Percentiles rank a stretch among this genome's conserved stretches.
These are phyloP conservation scores for Epirrhoe alternata DNA, from an alignment of 2,888 invertebrate species.

Conservation along the genomic window DNA sequence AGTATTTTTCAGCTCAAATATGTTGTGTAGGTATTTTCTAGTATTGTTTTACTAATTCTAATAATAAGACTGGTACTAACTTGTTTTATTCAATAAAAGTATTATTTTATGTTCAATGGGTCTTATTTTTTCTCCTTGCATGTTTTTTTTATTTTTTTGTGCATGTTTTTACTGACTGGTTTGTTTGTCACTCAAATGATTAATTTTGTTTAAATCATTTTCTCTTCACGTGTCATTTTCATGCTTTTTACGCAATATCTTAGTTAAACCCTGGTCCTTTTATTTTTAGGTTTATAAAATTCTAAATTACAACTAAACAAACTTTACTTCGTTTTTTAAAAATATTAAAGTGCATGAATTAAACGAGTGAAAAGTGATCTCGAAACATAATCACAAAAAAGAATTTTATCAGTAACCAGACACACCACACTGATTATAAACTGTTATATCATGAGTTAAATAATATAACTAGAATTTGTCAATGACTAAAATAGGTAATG, in stretches of 20 bases:
- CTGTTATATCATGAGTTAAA: too few relatives aligned
- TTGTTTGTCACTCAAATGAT: background rate
- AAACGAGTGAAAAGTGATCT: background rate
- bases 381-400: background rate
- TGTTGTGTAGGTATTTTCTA: conserved; percentile 35
- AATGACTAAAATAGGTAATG: background rate
- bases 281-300: background rate
- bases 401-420: background rate
- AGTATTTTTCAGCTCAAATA: conserved; percentile 31
- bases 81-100: conserved; percentile 72
- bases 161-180: conserved; percentile 26
- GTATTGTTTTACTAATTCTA: conserved; percentile 60
- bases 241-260: conserved; percentile 2
- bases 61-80: conserved; percentile 65
- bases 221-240: conserved; percentile 6
- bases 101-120: conserved; percentile 66
- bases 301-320: background rate
- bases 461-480: background rate
- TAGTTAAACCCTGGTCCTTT: background rate
- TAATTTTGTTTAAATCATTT: background rate
- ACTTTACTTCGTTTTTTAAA: background rate
- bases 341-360: background rate
- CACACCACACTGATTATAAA: too few relatives aligned
- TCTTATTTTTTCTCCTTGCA: conserved; percentile 66
- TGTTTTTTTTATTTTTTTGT: conserved; percentile 34